These are phyloP conservation scores for Xestia sexstrigata DNA, from an alignment of 2,888 invertebrate species.

Conservation along the genomic window DNA sequence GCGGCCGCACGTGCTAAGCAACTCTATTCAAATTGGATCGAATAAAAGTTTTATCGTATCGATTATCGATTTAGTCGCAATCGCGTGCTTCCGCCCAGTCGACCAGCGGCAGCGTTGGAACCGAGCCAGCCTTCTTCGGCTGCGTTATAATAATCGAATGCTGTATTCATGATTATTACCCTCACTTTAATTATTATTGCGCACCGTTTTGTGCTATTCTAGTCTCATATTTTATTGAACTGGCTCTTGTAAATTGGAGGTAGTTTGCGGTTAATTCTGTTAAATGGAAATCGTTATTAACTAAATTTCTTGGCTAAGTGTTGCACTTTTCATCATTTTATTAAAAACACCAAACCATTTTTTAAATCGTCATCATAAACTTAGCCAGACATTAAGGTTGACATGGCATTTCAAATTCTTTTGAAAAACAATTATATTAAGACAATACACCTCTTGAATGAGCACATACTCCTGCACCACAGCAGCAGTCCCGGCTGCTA, in stretches of 20 bases:
- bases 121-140: constrained; percentile 77
- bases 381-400: not conserved
- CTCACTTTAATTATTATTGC: constrained; percentile 66
- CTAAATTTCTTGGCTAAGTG: not conserved
- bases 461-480: not conserved
- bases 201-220: constrained; percentile 48
- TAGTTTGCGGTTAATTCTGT: constrained; percentile 6
- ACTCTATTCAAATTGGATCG: constrained; percentile 84
- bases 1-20: constrained; percentile 53
- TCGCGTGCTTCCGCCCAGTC: constrained; percentile 76
- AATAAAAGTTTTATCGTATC: constrained; percentile 86
- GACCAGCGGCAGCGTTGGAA: constrained; percentile 71
- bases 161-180: constrained; percentile 75
- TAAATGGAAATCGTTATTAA: constrained; percentile 2
- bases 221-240: constrained; percentile 34
- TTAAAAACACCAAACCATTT: not conserved
- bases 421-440: not conserved
- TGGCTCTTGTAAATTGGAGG: constrained; percentile 21
- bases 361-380: not conserved
- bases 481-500: not conserved
- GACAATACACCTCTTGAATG: not conserved
- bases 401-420: not conserved
- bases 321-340: not conserved
- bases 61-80: constrained; percentile 76
- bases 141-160: constrained; percentile 74